Evolutionary conservation across 2,888 invertebrate species (phyloP), one percentile per base, ranked within the genome.

Genomic region (Diaphora mendica): DNA sequence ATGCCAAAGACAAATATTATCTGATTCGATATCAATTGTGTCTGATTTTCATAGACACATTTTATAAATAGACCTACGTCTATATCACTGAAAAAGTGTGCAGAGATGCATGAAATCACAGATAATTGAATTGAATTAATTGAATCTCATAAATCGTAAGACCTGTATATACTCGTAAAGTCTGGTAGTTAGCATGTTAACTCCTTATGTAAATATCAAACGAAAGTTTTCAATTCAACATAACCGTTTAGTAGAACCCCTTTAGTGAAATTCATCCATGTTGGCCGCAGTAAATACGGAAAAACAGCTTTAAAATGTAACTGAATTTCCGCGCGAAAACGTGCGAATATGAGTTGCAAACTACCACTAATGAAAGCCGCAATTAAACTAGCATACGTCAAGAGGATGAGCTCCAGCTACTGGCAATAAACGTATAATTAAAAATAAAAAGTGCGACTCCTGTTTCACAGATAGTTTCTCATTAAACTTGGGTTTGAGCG

Each of bases 401-500:
- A 77, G 83, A 78, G 80, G 77, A 75, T 80, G 80, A 77, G 77
- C 74, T 77, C 70, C 70, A 66, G 70, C 70, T 39, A 59, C 77
- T 77, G 76, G 83, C 79, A 85, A 87, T 87, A 86, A 89, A 84
- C 84, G 85, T 90, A 90, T 89, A 89, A 90, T 91, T 90, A 89
- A 88, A 91, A 89, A 84, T 81, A 85, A 85, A 85, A 86, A 82
- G 76, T 77, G 64, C 70, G 79, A 85, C 85, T 88, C 86, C 82
- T 77, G 83, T 88, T 89, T 83, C 87, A 86, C 82, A 87, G 87
- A 88, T 89, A 91, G 90, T 90, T 91, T 86, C 86, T 87, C 86
- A 88, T 89, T 90, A 86, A 87, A 86, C 79, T 81, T 81, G 75
- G 79, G 84, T 85, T 81, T 75, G 79, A 81, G 75, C 74, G 77